Conservation (phyloP, 2,113 vertebrate species). For the Deroptyus accipitrinus region DNA sequence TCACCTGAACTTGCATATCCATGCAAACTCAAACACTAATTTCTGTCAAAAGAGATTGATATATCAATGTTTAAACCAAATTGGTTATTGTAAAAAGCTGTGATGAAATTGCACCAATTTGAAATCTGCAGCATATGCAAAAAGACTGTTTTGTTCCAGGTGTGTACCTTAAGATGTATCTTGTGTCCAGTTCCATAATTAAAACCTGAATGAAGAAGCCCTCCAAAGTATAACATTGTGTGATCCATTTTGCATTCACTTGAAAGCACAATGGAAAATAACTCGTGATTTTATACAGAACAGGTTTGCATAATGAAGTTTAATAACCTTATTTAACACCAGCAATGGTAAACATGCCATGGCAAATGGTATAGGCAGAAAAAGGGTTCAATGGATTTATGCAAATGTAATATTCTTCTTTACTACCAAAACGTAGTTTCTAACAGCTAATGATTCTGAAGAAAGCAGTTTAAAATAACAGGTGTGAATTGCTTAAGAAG, state of each 20-base stretch:
- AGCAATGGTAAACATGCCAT: background rate
- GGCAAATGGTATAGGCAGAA: background rate
- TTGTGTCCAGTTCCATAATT: conserved; percentile 57
- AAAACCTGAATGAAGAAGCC: conserved; percentile 43
- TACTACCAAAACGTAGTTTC: background rate
- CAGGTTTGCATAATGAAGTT: background rate
- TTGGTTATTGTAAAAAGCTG: background rate
- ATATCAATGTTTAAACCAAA: conserved; percentile 6
- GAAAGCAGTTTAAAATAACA: background rate
- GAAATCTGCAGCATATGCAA: background rate
- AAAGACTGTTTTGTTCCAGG: background rate
- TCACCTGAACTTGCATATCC: background rate
- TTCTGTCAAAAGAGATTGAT: background rate
- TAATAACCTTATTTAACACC: background rate
- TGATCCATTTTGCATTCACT: background rate
- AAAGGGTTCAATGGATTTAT: background rate
- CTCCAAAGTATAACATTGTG: background rate
- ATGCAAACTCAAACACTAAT: background rate
- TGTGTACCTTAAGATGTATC: background rate
- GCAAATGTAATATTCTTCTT: background rate
- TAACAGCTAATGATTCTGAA: background rate
- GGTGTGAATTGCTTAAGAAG: background rate
- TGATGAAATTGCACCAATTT: background rate
- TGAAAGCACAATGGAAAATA: background rate
- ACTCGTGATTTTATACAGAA: background rate